Percentiles rank a stretch among this genome's conserved stretches.
phyloP scores from a whole-genome alignment of 1,140 invertebrate species.

The Euwallacea similis region DNA sequence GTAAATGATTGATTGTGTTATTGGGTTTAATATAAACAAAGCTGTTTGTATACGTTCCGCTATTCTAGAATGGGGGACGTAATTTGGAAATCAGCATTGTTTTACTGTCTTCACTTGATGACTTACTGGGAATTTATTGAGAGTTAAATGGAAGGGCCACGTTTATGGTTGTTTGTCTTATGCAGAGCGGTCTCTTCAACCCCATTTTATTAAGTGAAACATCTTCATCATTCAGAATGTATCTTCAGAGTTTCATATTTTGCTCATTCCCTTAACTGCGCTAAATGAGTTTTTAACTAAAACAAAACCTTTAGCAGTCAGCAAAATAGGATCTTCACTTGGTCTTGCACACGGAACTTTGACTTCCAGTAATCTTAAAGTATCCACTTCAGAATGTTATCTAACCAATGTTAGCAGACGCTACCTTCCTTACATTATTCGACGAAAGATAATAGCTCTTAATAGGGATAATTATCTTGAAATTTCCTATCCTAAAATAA shows the following conservation, averaged over 20 bases:
- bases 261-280: no score
- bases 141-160: not conserved
- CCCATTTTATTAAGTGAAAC: no score
- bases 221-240: no score
- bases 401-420: not conserved
- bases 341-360: no score
- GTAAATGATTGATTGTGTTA: constrained; percentile 15
- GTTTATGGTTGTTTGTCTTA: no score
- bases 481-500: constrained; percentile 28
- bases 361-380: not conserved
- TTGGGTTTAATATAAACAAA: constrained; percentile 2
- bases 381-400: not conserved
- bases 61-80: constrained; percentile 10
- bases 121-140: not conserved
- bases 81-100: constrained; percentile 1
- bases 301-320: not conserved
- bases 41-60: constrained; percentile 4
- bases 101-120: constrained; percentile 4
- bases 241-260: no score
- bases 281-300: no score
- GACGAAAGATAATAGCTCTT: not conserved
- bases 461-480: constrained; percentile 19
- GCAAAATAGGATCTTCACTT: not conserved
- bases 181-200: no score
- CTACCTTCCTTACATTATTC: constrained; percentile 7